Evolutionary conservation across 2,113 vertebrate species (phyloP).

Genomic region (Semnornis frantzii): DNA sequence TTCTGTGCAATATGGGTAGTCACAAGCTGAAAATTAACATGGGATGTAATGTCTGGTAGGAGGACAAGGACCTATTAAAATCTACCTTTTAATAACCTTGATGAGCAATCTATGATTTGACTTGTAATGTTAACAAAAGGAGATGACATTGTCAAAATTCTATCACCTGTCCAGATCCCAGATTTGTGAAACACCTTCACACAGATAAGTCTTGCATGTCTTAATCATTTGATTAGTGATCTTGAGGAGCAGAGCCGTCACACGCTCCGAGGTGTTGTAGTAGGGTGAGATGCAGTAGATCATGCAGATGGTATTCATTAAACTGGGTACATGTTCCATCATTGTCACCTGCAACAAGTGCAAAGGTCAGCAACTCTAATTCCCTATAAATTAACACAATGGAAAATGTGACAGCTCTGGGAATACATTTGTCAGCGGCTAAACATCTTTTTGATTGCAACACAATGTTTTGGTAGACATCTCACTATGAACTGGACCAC

Average conservation of each 20-base stretch:
- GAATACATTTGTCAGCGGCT: not conserved
- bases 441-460: not conserved
- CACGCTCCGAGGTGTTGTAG: slow-evolving; percentile 83
- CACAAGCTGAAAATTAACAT: not conserved
- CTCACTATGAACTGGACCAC: not conserved
- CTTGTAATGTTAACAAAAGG: not conserved
- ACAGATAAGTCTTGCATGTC: slow-evolving; percentile 77
- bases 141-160: not conserved
- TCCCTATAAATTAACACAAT: not conserved
- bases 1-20: not conserved
- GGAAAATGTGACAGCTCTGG: not conserved
- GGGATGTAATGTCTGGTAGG: not conserved
- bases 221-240: slow-evolving; percentile 87
- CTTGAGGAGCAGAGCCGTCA: slow-evolving; percentile 86
- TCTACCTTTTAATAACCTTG: not conserved
- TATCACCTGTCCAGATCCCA: slow-evolving; percentile 83
- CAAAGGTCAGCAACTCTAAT: not conserved
- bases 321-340: slow-evolving; percentile 76
- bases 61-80: not conserved
- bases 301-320: slow-evolving; percentile 80
- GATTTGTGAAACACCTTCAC: slow-evolving; percentile 75
- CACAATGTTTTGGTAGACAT: not conserved
- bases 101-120: not conserved
- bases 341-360: slow-evolving; percentile 50
- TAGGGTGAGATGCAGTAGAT: slow-evolving; percentile 78